Evolutionary conservation across 1,140 invertebrate species (phyloP), one percentile per base, ranked within the genome.

Genomic region (Drosophila willistoni): DNA sequence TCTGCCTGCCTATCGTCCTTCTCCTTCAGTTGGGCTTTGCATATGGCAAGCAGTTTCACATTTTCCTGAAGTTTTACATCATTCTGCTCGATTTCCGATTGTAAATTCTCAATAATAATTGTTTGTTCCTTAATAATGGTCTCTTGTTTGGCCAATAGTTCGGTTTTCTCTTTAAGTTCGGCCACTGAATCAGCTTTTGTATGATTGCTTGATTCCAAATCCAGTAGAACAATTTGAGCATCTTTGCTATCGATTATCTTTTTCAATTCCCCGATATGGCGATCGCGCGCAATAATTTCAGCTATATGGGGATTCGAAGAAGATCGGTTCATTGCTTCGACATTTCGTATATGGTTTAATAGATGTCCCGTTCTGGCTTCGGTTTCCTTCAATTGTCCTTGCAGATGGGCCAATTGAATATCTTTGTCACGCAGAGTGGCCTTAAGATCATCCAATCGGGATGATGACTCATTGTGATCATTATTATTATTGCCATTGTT

Each of bases 151-250:
- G 17, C 44, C 44, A 51, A 51, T 3, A 51, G 44, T 12, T 51
- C 44, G 1, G 3, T 4, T 22, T 51, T 51, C 44, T 51, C 44
- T 19, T 51, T 51, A 1, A 51, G 44, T 51, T 51, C 44, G 9
- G 44, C 7, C 5, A 22, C 10, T 10, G 17, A 22, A 22, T 51
- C 44, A 22, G 17, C 44, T 19, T 22, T 51, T 12, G 13, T 22
- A 3, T 22, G 7, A 22, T 51, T 19, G 1, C 17, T 51, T 19
- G 44, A 19, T 51, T 12, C 44, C 44, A 51, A 51, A 10, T 51
- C 44, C 3, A 22, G 17, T 51, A 51, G 17, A 51, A 51, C 44
- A 6, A 59, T 36, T 6, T 59, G 56, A 17, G 56, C 56, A 59
- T 59, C 33, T 36, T 59, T 59, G 7, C 34, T 59, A 1, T 59